Conservation (phyloP, 2,888 invertebrate species). For the Koerneria pararmatus region DNA sequence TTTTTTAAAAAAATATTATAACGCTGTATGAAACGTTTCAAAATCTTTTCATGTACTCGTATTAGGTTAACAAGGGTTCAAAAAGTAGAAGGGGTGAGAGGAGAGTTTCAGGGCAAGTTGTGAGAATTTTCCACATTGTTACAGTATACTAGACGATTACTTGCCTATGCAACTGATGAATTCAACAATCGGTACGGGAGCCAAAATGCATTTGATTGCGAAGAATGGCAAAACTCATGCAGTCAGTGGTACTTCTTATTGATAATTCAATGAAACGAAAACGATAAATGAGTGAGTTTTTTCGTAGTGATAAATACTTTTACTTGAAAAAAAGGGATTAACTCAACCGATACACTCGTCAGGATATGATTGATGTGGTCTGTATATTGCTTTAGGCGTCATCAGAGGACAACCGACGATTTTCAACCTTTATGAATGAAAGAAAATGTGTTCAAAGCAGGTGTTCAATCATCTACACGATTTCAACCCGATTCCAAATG, state of each 20-base stretch:
- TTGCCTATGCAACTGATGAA: conserved; percentile 42
- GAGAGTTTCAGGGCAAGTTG: too few species aligned
- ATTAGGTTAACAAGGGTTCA: too few species aligned
- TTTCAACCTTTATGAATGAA: neutral
- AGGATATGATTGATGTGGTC: neutral
- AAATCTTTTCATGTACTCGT: too few species aligned
- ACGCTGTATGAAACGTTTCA: too few species aligned
- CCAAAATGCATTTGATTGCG: conserved; percentile 38
- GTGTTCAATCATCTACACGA: conserved; percentile 34
- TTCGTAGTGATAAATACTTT: too few species aligned
- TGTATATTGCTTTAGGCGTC: neutral
- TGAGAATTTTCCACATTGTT: neutral
- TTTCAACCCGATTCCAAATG: conserved; percentile 42
- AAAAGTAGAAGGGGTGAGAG: too few species aligned
- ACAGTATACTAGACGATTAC: conserved; percentile 40
- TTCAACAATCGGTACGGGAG: conserved; percentile 41
- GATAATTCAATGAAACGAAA: too few species aligned
- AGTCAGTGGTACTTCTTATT: too few species aligned
- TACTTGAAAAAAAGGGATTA: neutral
- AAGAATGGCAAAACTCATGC: conserved; percentile 43
- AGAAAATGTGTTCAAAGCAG: conserved; percentile 24
- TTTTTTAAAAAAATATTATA: too few species aligned
- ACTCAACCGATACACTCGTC: too few species aligned
- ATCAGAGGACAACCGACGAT: neutral
- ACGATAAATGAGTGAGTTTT: too few species aligned